phyloP scores from a whole-genome alignment of 1,140 invertebrate genomes.

The Nasonia longicornis region DNA sequence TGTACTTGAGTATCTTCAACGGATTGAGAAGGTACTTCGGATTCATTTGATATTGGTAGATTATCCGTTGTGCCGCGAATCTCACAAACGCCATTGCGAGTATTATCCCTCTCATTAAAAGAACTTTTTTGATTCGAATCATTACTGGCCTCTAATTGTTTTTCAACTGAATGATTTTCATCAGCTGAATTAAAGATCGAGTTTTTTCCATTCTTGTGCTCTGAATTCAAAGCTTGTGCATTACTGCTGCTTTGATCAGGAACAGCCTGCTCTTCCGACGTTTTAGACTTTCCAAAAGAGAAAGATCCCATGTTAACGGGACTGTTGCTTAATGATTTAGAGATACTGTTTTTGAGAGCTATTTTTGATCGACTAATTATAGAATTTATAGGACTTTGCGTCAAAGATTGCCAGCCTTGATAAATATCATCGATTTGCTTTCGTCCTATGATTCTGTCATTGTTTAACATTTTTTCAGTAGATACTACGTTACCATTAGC shows the following conservation, averaged over 20 bases:
- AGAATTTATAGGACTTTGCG: conserved; percentile 57
- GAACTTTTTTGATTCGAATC: conserved; percentile 35
- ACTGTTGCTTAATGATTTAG: conserved; percentile 59
- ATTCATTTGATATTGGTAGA: not conserved
- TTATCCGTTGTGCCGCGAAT: conserved; percentile 10
- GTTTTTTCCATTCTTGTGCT: not conserved
- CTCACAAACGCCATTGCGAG: conserved; percentile 13
- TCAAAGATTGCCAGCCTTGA: conserved; percentile 53
- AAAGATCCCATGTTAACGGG: conserved; percentile 55
- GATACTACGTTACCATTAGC: conserved; percentile 30
- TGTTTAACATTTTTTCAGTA: conserved; percentile 41
- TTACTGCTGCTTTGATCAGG: conserved; percentile 12
- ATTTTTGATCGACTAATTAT: conserved; percentile 54
- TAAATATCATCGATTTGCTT: conserved; percentile 43
- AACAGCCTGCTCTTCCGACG: not conserved
- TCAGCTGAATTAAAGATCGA: not conserved
- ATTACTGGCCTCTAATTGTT: conserved; percentile 33
- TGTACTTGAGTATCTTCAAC: conserved; percentile 46
- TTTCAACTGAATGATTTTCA: conserved; percentile 12
- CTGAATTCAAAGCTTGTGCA: not conserved
- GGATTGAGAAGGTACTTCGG: conserved; percentile 33
- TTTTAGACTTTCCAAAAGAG: conserved; percentile 47
- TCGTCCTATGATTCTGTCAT: conserved; percentile 43
- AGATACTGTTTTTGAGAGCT: conserved; percentile 55
- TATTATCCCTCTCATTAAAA: conserved; percentile 35